Base-by-base conservation (phyloP, 2,113 vertebrate genomes). In the Ammospiza caudacuta region DNA sequence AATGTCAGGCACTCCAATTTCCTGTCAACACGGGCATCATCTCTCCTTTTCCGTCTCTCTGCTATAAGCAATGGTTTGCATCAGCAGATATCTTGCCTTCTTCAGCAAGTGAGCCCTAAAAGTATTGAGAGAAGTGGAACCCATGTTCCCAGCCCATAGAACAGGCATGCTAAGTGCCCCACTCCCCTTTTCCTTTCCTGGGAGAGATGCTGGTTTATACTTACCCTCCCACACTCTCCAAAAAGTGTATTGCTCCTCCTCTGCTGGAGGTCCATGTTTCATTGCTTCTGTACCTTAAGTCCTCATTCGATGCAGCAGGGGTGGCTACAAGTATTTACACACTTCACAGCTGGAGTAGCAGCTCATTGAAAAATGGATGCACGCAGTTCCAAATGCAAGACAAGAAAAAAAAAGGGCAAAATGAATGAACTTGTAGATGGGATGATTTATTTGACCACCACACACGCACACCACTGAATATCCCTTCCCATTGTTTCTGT, bases 61-160 rank as follows among this genome's bases (percentile, higher is more conserved):
- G 23, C 21, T 63, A 43, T 59, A 19, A 80, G 44, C 19, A 79
- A 22, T 28, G 9, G 29, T 41, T 94, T 0, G 0, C 1, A 1
- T 46, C 66, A 79, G 39, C 33, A 47, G 29, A n/a, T 55, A 72
- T 23, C 17, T 82, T 64, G 5, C 33, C 27, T 92, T 4, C 35
- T 64, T 89, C 62, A 29, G 27, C 23, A 18, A 82, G 23, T 5
- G 6, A 75, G 11, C 33, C 29, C 39, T 44, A 15, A 51, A 70
- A 55, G 25, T 33, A 3, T 33, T 72, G 35, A 41, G 24, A 82
- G 47, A 78, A 66, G 7, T 1, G 1, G 14, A 87, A 4, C 11
- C 25, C 16, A 8, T 14, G 39, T 19, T 19, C 35, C 11, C 35
- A 51, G 23, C 10, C 39, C 0, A 0, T 27, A 47, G 57, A 84